phyloP scores from a whole-genome alignment of 2,888 invertebrate species.

The Temnothorax unifasciatus region DNA sequence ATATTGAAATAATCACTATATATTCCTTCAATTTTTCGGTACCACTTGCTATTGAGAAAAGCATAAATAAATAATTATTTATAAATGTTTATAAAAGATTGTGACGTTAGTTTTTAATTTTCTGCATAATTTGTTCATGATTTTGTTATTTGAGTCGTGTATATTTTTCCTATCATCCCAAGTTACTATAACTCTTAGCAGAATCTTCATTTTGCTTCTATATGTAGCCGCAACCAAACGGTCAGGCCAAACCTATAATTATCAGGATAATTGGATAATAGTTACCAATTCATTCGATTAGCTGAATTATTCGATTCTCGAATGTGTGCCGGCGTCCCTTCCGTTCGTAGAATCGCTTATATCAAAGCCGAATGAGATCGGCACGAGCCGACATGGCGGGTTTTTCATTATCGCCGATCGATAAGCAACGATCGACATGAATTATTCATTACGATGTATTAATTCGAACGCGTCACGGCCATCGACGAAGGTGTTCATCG shows the following conservation, averaged over 20 bases:
- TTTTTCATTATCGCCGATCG: constrained; percentile 74
- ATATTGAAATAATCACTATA: neutral
- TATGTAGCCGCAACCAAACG: neutral
- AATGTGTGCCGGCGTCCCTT: constrained; percentile 20
- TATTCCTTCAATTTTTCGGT: neutral
- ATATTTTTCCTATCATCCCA: neutral
- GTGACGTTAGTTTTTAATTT: neutral
- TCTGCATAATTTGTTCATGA: neutral
- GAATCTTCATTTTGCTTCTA: neutral
- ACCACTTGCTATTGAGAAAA: neutral
- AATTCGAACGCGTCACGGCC: constrained; percentile 70
- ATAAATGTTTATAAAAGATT: neutral
- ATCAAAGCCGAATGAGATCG: constrained; percentile 50
- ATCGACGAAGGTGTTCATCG: constrained; percentile 68
- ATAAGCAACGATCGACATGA: constrained; percentile 70
- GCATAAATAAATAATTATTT: neutral
- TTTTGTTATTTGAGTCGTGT: neutral
- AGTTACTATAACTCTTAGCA: constrained; percentile 1
- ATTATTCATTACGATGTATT: constrained; percentile 72
- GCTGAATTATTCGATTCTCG: constrained; percentile 42
- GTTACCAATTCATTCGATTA: constrained; percentile 50
- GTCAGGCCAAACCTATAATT: constrained; percentile 27
- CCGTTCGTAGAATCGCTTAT: constrained; percentile 39
- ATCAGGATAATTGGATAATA: constrained; percentile 50
- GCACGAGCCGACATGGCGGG: constrained; percentile 49